Evolutionary conservation across 2,888 invertebrate species (phyloP).

Genomic region (Sarcophaga carnaria): DNA sequence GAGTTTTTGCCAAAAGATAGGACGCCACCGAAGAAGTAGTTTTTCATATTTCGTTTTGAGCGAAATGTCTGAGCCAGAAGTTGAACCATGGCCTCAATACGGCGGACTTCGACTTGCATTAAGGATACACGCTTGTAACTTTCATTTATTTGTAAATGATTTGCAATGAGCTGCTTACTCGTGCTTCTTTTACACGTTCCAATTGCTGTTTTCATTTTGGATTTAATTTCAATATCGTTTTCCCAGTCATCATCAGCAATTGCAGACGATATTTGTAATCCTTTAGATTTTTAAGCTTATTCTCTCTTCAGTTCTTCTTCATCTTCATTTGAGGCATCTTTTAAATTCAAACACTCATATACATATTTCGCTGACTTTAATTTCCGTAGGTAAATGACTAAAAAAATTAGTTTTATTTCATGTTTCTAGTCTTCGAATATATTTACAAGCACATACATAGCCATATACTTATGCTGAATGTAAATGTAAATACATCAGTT

Average conservation of each 20-base stretch:
- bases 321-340: conserved; percentile 9
- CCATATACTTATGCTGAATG: background rate
- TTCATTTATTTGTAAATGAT: background rate
- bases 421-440: conserved; percentile 1
- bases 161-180: conserved; percentile 1
- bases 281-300: background rate
- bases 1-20: too few relatives aligned
- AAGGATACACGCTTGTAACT: too few relatives aligned
- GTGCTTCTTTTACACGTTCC: background rate
- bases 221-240: conserved; percentile 52
- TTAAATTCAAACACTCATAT: conserved; percentile 22
- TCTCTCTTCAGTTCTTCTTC: background rate
- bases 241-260: conserved; percentile 9
- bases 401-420: conserved; percentile 14
- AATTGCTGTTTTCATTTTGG: background rate
- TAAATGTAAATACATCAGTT: background rate
- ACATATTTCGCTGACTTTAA: conserved; percentile 63
- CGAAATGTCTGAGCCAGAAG: too few relatives aligned
- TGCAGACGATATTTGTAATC: conserved; percentile 24
- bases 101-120: too few relatives aligned
- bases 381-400: conserved; percentile 63
- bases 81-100: background rate
- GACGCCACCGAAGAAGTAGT: too few relatives aligned
- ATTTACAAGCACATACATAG: background rate
- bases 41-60: too few relatives aligned